A percentile compares a stretch with the other conserved stretches of the same genome.
These are phyloP conservation scores for Eulemur rubriventer DNA, from an alignment of 2,797 vertebrate species.

Conservation along the genomic window DNA sequence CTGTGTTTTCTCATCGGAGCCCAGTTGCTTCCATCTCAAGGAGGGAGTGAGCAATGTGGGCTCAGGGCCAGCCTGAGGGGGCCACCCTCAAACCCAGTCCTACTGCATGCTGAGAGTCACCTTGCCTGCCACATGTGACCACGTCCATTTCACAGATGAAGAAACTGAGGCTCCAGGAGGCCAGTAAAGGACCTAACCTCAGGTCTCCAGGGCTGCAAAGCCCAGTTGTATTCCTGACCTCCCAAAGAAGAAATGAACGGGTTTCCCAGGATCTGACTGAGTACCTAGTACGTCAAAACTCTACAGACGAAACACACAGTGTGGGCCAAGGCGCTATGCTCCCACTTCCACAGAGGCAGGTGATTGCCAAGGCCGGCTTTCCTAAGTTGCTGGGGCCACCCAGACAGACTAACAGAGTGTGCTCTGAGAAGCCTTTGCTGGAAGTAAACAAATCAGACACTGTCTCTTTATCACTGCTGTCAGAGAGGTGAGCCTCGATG, in stretches of 20 bases:
- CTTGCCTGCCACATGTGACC: background rate
- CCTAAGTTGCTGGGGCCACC: background rate
- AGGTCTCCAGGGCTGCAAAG: background rate
- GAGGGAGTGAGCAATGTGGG: background rate
- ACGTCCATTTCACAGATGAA: background rate
- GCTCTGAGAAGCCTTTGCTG: background rate
- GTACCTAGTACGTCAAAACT: background rate
- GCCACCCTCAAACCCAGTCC: background rate
- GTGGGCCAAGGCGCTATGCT: background rate
- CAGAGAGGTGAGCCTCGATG: background rate
- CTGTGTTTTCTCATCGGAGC: background rate
- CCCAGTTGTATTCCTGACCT: background rate
- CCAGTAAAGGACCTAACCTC: background rate
- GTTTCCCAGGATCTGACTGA: background rate
- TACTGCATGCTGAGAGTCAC: accelerated
- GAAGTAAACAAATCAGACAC: background rate
- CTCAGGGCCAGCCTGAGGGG: background rate
- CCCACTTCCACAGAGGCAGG: background rate
- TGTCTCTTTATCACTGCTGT: background rate
- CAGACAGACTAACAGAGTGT: background rate
- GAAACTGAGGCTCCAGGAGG: background rate
- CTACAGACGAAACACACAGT: background rate
- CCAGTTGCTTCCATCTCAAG: background rate
- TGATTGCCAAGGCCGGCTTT: background rate
- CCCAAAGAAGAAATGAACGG: background rate